Evolutionary conservation across 1,140 invertebrate genomes (phyloP), one percentile per base, ranked within the genome.

Genomic region (Habropoda laboriosa): DNA sequence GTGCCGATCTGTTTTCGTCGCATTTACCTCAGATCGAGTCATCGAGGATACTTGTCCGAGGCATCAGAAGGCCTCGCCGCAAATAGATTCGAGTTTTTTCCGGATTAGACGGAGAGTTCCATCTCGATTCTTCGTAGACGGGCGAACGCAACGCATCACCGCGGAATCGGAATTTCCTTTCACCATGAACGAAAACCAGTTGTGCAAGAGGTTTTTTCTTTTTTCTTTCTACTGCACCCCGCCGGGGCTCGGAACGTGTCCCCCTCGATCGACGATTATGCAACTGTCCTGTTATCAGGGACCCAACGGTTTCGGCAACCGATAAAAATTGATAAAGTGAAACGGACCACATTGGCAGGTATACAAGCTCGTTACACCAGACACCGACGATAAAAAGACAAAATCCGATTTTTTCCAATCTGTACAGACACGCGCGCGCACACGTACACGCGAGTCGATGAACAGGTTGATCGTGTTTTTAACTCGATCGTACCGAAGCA

Each of bases 81-180:
- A 79, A 73, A 79, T 79, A 72, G 53, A 82, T 47, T 68, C 73
- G 47, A 53, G 61, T 79, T 79, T 76, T 71, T 79, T 84, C 82
- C 61, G 40, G 42, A 58, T 71, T 76, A 76, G 47, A 80, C 57
- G 51, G 12, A 27, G 27, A 72, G 57, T 77, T 57, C 57, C 66
- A 81, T 77, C 63, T 68, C 66, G 72, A 84, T 84, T 80, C 51
- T 63, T 81, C 67, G 63, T 68, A 68, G 61, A 71, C 60, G 60
- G 75, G 67, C 55, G 45, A 38, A 30, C 51, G 82, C 81, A 76
- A 83, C 79, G 79, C 67, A 81, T 80, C 82, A 66, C 64, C 77
- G 77, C 68, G 77, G 76, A 86, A 86, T 83, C 24, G 81, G 85
- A 81, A 83, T 86, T 86, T 86, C 85, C 85, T 86, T 83, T 86